Base-by-base conservation (phyloP, 1,140 invertebrate species). In the Belonocnema kinseyi region DNA sequence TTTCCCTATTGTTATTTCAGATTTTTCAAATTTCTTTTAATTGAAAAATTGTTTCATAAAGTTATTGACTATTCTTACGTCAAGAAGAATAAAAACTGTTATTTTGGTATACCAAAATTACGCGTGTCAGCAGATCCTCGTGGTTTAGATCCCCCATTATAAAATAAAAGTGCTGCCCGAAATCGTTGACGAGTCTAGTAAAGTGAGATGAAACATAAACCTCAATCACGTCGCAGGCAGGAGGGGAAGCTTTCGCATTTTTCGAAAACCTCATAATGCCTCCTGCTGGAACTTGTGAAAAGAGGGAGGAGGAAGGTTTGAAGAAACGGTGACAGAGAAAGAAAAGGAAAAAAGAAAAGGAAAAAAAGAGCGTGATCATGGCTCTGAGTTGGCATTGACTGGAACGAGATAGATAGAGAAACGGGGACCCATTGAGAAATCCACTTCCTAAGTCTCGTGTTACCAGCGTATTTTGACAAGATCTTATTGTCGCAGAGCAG, bases 381-480 rank as follows among this genome's bases (percentile, higher is more conserved):
- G 54, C 78, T 74, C 51, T 53, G 46, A 54, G 7, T 4, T 33
- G 26, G 26, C 72, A 73, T 74, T 50, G 46, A 80, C 61, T 66
- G 61, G 61, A 66, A 66, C 40, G 61, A 66, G 61, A 66, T 66
- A 66, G 61, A 66, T 40, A 40, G 61, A 66, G 16, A 40, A 66
- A 66, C 66, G 78, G 77, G 78, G 81, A 70, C 82, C 88, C 86
- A 90, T 90, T 90, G 87, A 90, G 87, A 89, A 90, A 88, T 88
- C 88, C 86, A 90, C 88, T 91, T 91, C 89, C 89, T 90, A 89
- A 85, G 82, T 89, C 88, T 91, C 90, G 85, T 86, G 86, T 91
- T 91, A 91, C 90, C 81, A 72, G 82, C 83, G 87, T 91, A 91
- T 91, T 91, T 91, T 91, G 90, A 91, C 90, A 91, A 87, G 90